A percentile compares a stretch with the other conserved stretches of the same genome.
Conservation (phyloP, 2,113 vertebrate species). For the Cyprinodon brontotheroides region DNA sequence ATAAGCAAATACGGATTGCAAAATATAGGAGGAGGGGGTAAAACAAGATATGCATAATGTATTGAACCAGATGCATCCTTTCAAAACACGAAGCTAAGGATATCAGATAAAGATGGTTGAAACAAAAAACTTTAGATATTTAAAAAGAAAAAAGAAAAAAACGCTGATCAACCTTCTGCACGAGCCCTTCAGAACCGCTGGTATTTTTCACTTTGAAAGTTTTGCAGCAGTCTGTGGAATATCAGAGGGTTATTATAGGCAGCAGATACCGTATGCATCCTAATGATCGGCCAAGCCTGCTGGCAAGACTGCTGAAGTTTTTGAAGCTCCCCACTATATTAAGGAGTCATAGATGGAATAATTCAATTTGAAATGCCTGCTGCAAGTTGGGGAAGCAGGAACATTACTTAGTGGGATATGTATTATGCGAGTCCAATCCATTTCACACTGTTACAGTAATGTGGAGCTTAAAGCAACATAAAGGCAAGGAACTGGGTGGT, state of each 20-base stretch:
- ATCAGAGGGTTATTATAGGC: not conserved
- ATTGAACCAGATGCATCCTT: not conserved
- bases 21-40: not conserved
- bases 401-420: not conserved
- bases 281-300: not conserved
- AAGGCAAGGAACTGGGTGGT: not conserved
- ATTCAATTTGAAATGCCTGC: not conserved
- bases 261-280: not conserved
- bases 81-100: not conserved
- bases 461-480: conserved; percentile 1
- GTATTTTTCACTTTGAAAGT: not conserved
- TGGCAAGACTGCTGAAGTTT: not conserved
- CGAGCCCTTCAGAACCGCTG: not conserved
- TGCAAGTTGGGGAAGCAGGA: not conserved
- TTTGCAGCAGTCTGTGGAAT: not conserved
- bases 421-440: not conserved
- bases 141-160: not conserved
- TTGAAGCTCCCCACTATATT: not conserved
- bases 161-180: not conserved
- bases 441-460: not conserved
- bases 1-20: too few relatives aligned
- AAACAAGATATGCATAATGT: not conserved
- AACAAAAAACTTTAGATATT: not conserved
- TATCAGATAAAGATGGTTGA: not conserved
- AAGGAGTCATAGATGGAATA: conserved; percentile 1